Base-by-base conservation (phyloP, 2,113 vertebrate genomes). In the Hippocampus mohnikei region DNA sequence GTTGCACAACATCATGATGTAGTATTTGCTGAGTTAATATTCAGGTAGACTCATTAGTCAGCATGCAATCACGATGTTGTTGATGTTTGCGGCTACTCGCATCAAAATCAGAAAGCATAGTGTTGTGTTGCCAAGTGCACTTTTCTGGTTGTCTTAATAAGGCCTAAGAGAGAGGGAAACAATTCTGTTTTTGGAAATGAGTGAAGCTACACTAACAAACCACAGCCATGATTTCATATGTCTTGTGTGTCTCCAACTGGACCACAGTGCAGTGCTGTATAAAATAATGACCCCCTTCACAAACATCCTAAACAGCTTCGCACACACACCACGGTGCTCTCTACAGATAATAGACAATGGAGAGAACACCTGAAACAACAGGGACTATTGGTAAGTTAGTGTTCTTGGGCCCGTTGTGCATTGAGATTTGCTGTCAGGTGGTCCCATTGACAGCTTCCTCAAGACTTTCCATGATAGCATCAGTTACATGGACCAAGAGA, bases 11-110 rank as follows among this genome's bases (percentile, higher is more conserved):
- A 87, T 76, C 58, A 71, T 94, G 93, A 95, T 95, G 94, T 8
- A 94, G 91, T 84, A 91, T 93, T 95, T 94, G 94, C 93, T 93
- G 94, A 93, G 94, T 94, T 94, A 92, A 90, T 93, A 92, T 91
- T 93, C 90, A 92, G 62, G 56, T 42, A 9, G 33, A 42, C 71
- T 70, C 67, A 44, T 66, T 66, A 46, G 29, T 75, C 40, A 44
- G 69, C 44, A 48, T 69, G 46, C 55, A 71, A 70, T 41, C 56
- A 41, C 15, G 55, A n/a, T 44, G 37, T 46, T 69, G 29, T 44
- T 82, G 44, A 69, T 71, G 41, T 72, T 73, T 67, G 65, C 18
- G 58, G 27, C 61, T 48, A 5, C 50, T 62, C 42, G 27, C 71
- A 52, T 69, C 53, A 63, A 5, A 74, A 78, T 73, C 37, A 25